Percentiles rank a stretch among this genome's conserved stretches.
Evolutionary conservation across 92 coral and sea anemone species (phyloP).

Genomic region (Phenganax subtilis): DNA sequence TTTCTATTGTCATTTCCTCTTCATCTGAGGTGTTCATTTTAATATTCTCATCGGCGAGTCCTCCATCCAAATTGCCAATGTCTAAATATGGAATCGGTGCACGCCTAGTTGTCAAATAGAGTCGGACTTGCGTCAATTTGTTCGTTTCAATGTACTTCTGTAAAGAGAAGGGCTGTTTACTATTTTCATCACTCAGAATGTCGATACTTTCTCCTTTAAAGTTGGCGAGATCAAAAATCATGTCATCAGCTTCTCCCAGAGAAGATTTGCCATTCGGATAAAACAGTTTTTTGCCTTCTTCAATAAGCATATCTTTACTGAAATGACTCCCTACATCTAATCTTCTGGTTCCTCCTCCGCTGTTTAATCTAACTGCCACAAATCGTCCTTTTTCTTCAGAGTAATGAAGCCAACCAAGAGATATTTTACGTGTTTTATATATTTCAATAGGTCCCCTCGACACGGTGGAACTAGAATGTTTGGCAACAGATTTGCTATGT

Average conservation of each 20-base stretch:
- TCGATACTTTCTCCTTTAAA: slow-evolving; percentile 41
- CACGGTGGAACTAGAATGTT: background rate
- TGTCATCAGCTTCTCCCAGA: slow-evolving; percentile 34
- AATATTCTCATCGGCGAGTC: slow-evolving; percentile 40
- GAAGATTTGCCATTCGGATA: slow-evolving; percentile 28
- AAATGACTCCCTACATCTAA: slow-evolving; percentile 36
- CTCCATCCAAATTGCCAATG: slow-evolving; percentile 31
- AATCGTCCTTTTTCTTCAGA: slow-evolving; percentile 25
- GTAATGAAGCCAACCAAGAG: slow-evolving; percentile 53
- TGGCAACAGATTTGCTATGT: slow-evolving; percentile 16
- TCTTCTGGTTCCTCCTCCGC: slow-evolving; percentile 45
- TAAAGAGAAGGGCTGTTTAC: slow-evolving; percentile 37
- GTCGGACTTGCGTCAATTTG: slow-evolving; percentile 39
- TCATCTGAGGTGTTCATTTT: slow-evolving; percentile 30
- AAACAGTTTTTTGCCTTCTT: slow-evolving; percentile 38
- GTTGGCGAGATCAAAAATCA: slow-evolving; percentile 48
- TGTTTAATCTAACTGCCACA: slow-evolving; percentile 40
- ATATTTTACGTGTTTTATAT: slow-evolving; percentile 36
- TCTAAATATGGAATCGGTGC: background rate
- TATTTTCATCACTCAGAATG: slow-evolving; percentile 16
- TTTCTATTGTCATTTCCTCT: slow-evolving; percentile 30
- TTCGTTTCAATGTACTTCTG: slow-evolving; percentile 47
- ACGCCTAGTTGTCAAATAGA: slow-evolving; percentile 44
- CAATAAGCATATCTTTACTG: slow-evolving; percentile 35
- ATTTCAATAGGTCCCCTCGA: background rate